Base-by-base conservation (phyloP, 2,888 invertebrate genomes). In the Cephonodes hylas region DNA sequence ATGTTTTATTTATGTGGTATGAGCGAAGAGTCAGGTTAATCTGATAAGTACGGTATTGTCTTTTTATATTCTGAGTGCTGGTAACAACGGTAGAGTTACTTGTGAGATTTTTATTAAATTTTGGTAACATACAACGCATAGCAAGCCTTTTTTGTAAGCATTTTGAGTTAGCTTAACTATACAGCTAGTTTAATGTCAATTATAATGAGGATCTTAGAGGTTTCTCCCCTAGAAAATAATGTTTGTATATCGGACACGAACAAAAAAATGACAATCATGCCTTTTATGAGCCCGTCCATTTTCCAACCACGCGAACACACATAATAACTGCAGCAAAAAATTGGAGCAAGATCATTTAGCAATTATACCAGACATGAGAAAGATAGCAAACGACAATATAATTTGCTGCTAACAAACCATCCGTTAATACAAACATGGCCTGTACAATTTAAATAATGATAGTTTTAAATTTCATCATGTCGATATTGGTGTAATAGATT, bases 371-470 rank as follows among this genome's bases (percentile, higher is more conserved):
- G 53, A 53, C 27, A 15, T 10, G 25, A 25, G 27, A 53, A 53
- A 27, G 53, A 53, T 31, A 53, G 53, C 53, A 31, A 53, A 53
- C 31, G 31, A 53, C 27, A 53, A 15, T 31, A 53, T 53, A 53
- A 53, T 53, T 53, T 3, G 18, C 13, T 42, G 42, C 10, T 53
- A 31, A 18, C 18, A 53, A 27, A 31, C 18, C 7, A 18, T 18
- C 48, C 18, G 15, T 25, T 23, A 31, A 31, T 18, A 53, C 27
- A 53, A 53, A 18, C 8, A 53, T 31, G 31, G 27, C 27, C 18
- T 18, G 23, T 38, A 38, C n/a, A 38, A 38, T 38, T 23, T 23
- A 18, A 53, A 25, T 53, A 53, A 53, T 53, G 8, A 53, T 18
- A 53, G 53, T 31, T 10, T 53, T 31, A n/a, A 46, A 46, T 53